Conservation (phyloP, 2,888 invertebrate genomes). For the Herminia tarsipennalis region DNA sequence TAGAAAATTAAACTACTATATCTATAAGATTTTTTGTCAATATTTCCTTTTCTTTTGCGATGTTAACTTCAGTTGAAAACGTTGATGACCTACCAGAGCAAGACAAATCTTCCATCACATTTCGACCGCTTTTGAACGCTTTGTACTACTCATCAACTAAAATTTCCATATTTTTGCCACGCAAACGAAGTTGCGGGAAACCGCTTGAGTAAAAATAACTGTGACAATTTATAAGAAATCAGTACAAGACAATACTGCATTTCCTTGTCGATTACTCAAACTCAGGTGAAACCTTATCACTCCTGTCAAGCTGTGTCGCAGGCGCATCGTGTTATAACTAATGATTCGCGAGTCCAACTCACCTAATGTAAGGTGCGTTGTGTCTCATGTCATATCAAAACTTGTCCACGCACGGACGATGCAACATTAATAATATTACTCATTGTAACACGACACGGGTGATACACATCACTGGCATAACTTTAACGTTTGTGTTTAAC, state of each 20-base stretch:
- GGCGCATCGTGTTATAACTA: conserved; percentile 62
- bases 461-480: conserved; percentile 60
- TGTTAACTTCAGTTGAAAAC: too few relatives aligned
- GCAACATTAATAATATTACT: conserved; percentile 80
- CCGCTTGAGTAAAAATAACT: too few relatives aligned
- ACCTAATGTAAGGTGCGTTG: conserved; percentile 73
- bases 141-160: too few relatives aligned
- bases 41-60: too few relatives aligned
- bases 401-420: conserved; percentile 68
- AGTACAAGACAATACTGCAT: conserved; percentile 18
- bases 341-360: conserved; percentile 72
- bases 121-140: too few relatives aligned
- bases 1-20: too few relatives aligned
- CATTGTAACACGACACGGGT: conserved; percentile 64
- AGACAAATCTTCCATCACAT: too few relatives aligned
- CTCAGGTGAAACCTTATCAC: conserved; percentile 64
- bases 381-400: conserved; percentile 25
- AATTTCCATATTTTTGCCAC: too few relatives aligned
- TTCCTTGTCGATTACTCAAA: conserved; percentile 55
- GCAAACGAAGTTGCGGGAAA: too few relatives aligned
- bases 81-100: too few relatives aligned
- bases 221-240: conserved; percentile 6
- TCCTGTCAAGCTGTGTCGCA: conserved; percentile 67
- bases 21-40: too few relatives aligned
- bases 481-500: conserved; percentile 44